Evolutionary conservation across 2,797 vertebrate species (phyloP).

Genomic region (Arnoldichthys spilopterus): DNA sequence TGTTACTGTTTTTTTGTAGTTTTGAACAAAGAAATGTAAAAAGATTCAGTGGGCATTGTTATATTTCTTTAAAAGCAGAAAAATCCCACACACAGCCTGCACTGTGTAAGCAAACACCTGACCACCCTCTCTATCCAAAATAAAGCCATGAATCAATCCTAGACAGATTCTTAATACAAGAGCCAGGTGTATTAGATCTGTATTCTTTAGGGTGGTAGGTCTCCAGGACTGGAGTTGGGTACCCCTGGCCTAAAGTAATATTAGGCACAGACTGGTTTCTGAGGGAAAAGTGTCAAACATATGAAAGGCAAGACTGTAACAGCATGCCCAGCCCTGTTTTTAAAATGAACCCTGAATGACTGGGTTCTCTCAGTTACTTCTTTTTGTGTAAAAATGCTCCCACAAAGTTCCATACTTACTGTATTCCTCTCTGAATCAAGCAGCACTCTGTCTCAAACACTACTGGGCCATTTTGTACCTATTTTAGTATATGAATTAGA

Average conservation of each 20-base stretch:
- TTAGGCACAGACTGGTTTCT: not conserved
- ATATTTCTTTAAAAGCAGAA: not conserved
- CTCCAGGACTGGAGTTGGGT: too few relatives aligned
- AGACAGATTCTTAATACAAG: too few relatives aligned
- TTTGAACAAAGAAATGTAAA: too few relatives aligned
- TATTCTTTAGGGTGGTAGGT: too few relatives aligned
- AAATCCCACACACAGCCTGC: not conserved
- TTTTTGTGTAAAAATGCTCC: conserved; percentile 11
- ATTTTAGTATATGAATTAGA: conserved; percentile 5
- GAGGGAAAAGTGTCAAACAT: not conserved
- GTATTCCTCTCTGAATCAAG: not conserved
- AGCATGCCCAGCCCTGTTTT: not conserved
- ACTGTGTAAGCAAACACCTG: too few relatives aligned
- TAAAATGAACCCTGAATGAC: not conserved
- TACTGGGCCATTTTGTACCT: conserved; percentile 1
- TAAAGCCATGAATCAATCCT: too few relatives aligned
- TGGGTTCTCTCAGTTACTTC: not conserved
- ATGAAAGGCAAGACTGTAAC: not conserved
- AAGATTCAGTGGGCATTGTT: not conserved
- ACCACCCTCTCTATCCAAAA: not conserved
- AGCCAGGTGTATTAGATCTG: too few relatives aligned
- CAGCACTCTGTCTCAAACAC: not conserved
- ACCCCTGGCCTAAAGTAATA: not conserved
- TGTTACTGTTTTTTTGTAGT: too few relatives aligned
- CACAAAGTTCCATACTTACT: not conserved